Evolutionary conservation across 2,888 invertebrate species (phyloP).

Genomic region (Anarsia innoxiella): DNA sequence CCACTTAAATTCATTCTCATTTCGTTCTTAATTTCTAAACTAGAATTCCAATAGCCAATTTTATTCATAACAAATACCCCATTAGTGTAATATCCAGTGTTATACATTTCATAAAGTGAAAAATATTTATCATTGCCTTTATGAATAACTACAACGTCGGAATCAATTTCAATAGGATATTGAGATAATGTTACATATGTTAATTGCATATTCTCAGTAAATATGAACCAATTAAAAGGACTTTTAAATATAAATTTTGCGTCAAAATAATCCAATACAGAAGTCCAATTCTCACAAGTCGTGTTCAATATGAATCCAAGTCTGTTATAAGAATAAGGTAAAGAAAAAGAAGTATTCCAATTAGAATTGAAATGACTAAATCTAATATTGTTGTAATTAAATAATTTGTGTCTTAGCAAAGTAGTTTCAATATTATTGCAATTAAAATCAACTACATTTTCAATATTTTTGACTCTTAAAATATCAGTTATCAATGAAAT

Average conservation of each 20-base stretch:
- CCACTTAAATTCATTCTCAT: constrained; percentile 71
- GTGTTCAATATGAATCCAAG: constrained; percentile 43
- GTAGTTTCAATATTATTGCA: constrained; percentile 29
- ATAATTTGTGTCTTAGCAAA: constrained; percentile 30
- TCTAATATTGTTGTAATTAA: constrained; percentile 29
- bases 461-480: constrained; percentile 42
- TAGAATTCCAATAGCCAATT: constrained; percentile 63
- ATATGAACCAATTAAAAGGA: constrained; percentile 51
- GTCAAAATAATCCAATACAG: constrained; percentile 24
- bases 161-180: constrained; percentile 57
- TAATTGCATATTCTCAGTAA: constrained; percentile 31
- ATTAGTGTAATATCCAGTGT: constrained; percentile 70
- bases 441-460: constrained; percentile 35
- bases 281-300: constrained; percentile 41
- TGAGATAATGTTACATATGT: constrained; percentile 36
- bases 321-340: constrained; percentile 25
- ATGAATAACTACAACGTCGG: constrained; percentile 53
- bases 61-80: constrained; percentile 61
- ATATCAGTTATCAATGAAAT: constrained; percentile 34
- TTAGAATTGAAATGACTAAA: constrained; percentile 20
- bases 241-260: constrained; percentile 27
- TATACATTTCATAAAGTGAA: constrained; percentile 65
- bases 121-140: constrained; percentile 24
- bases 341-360: constrained; percentile 15
- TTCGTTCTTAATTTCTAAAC: constrained; percentile 41